Conservation (phyloP, 2,113 vertebrate species). For the Miniopterus natalensis region DNA sequence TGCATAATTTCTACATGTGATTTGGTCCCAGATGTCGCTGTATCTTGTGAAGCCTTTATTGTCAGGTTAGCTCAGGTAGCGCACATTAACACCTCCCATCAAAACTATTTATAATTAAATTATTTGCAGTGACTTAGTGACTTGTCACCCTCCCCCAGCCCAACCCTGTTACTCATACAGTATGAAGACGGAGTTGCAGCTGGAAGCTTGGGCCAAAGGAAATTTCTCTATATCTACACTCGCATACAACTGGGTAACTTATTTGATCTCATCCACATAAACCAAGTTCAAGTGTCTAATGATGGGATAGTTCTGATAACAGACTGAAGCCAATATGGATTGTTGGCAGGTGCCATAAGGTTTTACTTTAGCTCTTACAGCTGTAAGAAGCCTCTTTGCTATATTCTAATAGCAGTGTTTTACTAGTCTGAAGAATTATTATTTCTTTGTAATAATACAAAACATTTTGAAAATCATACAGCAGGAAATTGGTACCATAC, state of each 20-base stretch:
- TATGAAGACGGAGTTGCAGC: background rate
- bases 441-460: constrained; percentile 1
- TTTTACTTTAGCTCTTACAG: constrained; percentile 42
- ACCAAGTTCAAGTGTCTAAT: constrained; percentile 42
- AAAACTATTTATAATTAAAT: constrained; percentile 89
- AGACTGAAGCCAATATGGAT: constrained; percentile 13
- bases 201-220: background rate
- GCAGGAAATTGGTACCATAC: background rate
- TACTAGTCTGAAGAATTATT: constrained; percentile 19
- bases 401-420: constrained; percentile 46
- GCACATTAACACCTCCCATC: constrained; percentile 86
- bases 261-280: constrained; percentile 47
- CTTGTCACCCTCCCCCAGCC: constrained; percentile 78
- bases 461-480: background rate
- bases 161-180: constrained; percentile 64
- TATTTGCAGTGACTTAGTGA: constrained; percentile 83
- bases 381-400: constrained; percentile 37
- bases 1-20: constrained; percentile 90
- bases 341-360: background rate
- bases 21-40: constrained; percentile 90
- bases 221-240: constrained; percentile 5
- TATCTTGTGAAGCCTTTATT: constrained; percentile 88
- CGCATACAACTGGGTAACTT: constrained; percentile 4
- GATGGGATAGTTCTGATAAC: constrained; percentile 37
- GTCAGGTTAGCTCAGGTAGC: constrained; percentile 90